These are phyloP conservation scores for Cerastoderma edule DNA, from an alignment of 2,888 invertebrate species.

Conservation along the genomic window DNA sequence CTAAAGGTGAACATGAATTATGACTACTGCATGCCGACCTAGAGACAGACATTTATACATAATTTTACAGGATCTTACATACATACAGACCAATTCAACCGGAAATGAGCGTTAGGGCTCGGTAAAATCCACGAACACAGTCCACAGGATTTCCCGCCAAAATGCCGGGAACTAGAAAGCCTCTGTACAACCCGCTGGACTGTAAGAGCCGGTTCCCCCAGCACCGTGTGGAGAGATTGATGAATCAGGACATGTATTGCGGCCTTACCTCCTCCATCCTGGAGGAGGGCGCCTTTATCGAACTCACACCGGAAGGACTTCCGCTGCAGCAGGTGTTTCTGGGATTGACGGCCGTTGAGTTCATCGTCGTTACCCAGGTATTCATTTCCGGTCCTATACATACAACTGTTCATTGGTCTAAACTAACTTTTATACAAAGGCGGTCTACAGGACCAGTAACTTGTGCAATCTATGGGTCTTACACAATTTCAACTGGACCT, in stretches of 20 bases:
- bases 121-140: too few species aligned
- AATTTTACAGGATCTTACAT: too few species aligned
- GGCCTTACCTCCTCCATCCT: slow-evolving; percentile 27
- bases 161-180: too few species aligned
- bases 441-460: too few species aligned
- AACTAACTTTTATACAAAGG: background rate
- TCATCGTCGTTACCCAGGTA: slow-evolving; percentile 52
- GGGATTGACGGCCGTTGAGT: slow-evolving; percentile 45
- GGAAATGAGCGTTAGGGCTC: too few species aligned
- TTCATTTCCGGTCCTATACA: too few species aligned
- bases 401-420: background rate
- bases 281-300: slow-evolving; percentile 48
- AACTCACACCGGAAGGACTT: slow-evolving; percentile 36
- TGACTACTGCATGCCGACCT: too few species aligned
- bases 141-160: background rate
- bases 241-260: slow-evolving; percentile 16
- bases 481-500: too few species aligned
- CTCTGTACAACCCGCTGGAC: background rate
- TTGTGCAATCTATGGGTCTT: too few species aligned
- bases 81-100: too few species aligned
- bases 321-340: slow-evolving; percentile 47
- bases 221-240: slow-evolving; percentile 32
- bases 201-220: slow-evolving; percentile 20
- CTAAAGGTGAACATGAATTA: too few species aligned
- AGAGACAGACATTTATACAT: too few species aligned